Percentiles rank a stretch among this genome's conserved stretches.
Evolutionary conservation across 1,140 invertebrate species (phyloP).

Genomic region (Temnothorax nylanderi): DNA sequence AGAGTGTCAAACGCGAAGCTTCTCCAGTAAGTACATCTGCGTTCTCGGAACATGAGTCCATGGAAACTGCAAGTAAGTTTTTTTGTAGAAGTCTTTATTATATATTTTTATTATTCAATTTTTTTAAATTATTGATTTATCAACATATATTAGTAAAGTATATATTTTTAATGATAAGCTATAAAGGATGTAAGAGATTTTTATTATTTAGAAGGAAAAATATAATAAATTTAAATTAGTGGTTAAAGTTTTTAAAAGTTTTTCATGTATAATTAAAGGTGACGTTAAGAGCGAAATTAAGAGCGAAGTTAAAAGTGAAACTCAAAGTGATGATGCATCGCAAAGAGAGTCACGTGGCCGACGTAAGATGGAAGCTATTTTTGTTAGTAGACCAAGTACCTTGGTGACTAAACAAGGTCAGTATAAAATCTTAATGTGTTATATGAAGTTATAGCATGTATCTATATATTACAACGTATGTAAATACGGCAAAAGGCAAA

Average conservation of each 20-base stretch:
- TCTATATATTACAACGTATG: not conserved
- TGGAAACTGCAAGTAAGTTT: not conserved
- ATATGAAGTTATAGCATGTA: not conserved
- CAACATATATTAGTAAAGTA: not conserved
- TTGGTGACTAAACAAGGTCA: constrained; percentile 70
- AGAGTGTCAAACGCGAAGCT: not conserved
- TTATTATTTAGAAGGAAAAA: not conserved
- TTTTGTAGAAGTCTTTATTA: not conserved
- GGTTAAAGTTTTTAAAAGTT: not conserved
- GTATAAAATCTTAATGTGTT: not conserved
- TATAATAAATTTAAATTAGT: not conserved
- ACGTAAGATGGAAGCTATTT: not conserved
- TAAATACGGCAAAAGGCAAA: not conserved
- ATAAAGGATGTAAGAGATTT: not conserved
- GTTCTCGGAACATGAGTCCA: not conserved
- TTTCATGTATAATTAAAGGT: not conserved
- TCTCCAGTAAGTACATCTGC: not conserved
- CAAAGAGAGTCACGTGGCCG: not conserved
- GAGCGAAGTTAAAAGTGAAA: not conserved
- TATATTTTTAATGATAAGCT: not conserved
- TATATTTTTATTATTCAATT: not conserved
- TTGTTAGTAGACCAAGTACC: constrained; percentile 63
- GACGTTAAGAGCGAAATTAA: not conserved
- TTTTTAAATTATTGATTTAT: not conserved
- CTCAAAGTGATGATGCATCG: not conserved